Evolutionary conservation across 2,797 vertebrate genomes (phyloP).

Genomic region (Lateolabrax maculatus): DNA sequence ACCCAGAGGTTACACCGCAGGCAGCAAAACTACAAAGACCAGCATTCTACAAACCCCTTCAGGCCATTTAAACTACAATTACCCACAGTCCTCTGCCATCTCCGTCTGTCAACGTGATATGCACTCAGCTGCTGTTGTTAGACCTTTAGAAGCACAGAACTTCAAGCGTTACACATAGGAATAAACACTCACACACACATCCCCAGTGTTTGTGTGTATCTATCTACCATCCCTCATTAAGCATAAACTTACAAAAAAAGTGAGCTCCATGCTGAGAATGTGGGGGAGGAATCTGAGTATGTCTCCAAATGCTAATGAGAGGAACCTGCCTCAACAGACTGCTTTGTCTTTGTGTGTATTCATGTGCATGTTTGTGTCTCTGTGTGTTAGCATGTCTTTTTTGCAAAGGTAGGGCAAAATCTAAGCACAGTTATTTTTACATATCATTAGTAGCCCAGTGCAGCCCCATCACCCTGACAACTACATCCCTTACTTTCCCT

Average conservation of each 20-base stretch:
- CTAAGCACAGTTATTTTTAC: constrained; percentile 78
- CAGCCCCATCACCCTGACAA: constrained; percentile 83
- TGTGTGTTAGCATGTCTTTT: constrained; percentile 24
- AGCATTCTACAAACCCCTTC: constrained; percentile 58
- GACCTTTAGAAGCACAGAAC: constrained; percentile 49
- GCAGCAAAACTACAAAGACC: constrained; percentile 70
- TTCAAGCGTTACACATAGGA: constrained; percentile 35
- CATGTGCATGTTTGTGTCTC: constrained; percentile 37
- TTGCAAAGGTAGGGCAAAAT: constrained; percentile 70
- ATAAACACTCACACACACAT: constrained; percentile 30
- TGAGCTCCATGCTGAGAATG: constrained; percentile 69
- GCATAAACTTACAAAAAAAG: constrained; percentile 70
- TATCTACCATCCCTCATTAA: constrained; percentile 71
- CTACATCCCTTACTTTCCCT: constrained; percentile 75
- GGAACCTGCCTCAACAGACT: constrained; percentile 64
- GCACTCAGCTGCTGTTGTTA: constrained; percentile 52
- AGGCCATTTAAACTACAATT: constrained; percentile 73
- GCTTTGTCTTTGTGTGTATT: constrained; percentile 67
- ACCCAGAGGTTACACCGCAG: constrained; percentile 64
- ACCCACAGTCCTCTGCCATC: constrained; percentile 57
- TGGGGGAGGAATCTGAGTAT: constrained; percentile 73
- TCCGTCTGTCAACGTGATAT: constrained; percentile 54
- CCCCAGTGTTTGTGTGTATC: constrained; percentile 52
- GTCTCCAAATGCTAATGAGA: constrained; percentile 78
- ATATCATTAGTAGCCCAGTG: constrained; percentile 79